Evolutionary conservation across 53 echinoderm and acorn worm species (phyloP).

Genomic region (Patiria pectinifera): DNA sequence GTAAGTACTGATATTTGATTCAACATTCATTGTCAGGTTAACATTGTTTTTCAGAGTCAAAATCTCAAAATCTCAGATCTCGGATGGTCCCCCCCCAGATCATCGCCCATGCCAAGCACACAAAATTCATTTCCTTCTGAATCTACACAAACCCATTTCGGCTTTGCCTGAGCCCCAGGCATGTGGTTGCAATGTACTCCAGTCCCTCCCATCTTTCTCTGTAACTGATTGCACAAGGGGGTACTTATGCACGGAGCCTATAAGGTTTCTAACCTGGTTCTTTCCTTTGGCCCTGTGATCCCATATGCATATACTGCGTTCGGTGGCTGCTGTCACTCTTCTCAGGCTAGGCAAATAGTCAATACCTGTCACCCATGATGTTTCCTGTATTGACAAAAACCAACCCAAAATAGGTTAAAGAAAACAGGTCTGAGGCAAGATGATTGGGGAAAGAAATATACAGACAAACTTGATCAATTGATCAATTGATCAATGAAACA

Average conservation of each 20-base stretch:
- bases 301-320: conserved; percentile 95
- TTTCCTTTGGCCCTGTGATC: conserved; percentile 95
- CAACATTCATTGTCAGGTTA: neutral
- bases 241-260: too few relatives aligned
- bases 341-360: conserved; percentile 94
- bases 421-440: neutral
- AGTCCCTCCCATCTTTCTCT: too few relatives aligned
- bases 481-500: neutral
- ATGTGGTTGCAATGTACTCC: too few relatives aligned
- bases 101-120: too few relatives aligned
- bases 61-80: too few relatives aligned
- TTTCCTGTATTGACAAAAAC: conserved; percentile 65
- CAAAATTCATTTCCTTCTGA: too few relatives aligned
- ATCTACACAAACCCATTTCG: too few relatives aligned
- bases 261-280: conserved; percentile 77
- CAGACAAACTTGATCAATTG: too few relatives aligned
- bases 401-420: neutral
- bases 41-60: neutral
- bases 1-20: neutral
- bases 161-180: too few relatives aligned
- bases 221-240: too few relatives aligned
- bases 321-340: conserved; percentile 81
- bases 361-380: conserved; percentile 93
- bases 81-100: too few relatives aligned
- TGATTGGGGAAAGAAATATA: neutral